Percentiles rank a stretch among this genome's conserved stretches.
Conservation (phyloP, 30 jellyfish, hydroid and myxozoan species). For the Cassiopea andromeda region DNA sequence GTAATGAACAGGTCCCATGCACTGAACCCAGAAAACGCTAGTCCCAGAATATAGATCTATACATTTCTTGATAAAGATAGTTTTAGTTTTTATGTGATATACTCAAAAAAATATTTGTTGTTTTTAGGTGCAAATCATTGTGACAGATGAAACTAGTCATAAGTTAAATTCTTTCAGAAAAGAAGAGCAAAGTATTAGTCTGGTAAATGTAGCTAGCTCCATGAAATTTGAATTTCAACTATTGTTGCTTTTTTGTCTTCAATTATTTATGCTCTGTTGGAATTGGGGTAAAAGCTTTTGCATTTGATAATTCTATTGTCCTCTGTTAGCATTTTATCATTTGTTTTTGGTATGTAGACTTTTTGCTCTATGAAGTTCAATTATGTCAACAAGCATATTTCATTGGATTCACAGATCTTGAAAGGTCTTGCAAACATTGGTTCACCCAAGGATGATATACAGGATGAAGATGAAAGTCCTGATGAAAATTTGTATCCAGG, state of each 20-base stretch:
- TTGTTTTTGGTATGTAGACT: not conserved
- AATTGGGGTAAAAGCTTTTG: not conserved
- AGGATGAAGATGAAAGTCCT: conserved; percentile 14
- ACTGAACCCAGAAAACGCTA: too few relatives aligned
- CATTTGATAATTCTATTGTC: not conserved
- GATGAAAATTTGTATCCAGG: conserved; percentile 66
- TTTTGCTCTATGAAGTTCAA: not conserved
- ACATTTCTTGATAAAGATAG: not conserved
- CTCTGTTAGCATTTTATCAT: not conserved
- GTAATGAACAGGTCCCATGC: too few relatives aligned
- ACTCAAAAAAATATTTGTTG: not conserved
- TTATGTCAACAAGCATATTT: not conserved
- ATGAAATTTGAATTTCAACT: too few relatives aligned
- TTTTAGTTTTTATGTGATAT: not conserved
- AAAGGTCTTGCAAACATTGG: conserved; percentile 77
- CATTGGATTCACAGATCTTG: conserved; percentile 32
- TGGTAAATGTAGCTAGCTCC: conserved; percentile 19
- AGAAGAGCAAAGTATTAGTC: conserved; percentile 59
- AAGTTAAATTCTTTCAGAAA: conserved; percentile 50
- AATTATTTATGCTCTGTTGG: too few relatives aligned
- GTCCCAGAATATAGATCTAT: not conserved
- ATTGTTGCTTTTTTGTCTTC: too few relatives aligned
- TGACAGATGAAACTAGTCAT: conserved; percentile 24
- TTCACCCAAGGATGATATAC: conserved; percentile 52
- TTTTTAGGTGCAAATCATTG: conserved; percentile 58